phyloP scores from a whole-genome alignment of 2,797 vertebrate species.

The Acanthis flammea region DNA sequence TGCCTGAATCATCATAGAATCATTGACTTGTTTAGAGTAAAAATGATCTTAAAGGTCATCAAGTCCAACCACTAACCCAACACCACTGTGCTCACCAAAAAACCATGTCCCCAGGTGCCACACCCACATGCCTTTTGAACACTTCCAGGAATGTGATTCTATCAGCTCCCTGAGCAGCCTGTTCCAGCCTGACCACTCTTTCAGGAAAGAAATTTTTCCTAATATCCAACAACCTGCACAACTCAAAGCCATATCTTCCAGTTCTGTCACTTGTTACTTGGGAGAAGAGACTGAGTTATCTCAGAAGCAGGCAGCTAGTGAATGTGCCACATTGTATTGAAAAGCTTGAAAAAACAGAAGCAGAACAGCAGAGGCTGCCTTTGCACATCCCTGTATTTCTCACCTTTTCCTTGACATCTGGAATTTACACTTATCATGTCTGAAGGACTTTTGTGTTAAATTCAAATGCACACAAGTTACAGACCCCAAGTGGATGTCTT shows the following conservation, averaged over 20 bases:
- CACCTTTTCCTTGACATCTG: not conserved
- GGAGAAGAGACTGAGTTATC: not conserved
- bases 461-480: not conserved
- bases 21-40: not conserved
- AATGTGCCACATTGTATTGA: not conserved
- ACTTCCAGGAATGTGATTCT: not conserved
- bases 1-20: rapidly evolving
- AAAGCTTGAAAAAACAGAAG: not conserved
- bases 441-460: not conserved
- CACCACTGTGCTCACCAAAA: not conserved
- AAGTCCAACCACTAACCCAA: not conserved
- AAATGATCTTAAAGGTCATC: not conserved
- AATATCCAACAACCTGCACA: not conserved
- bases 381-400: not conserved
- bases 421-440: not conserved
- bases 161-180: not conserved
- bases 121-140: not conserved
- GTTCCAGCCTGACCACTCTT: not conserved
- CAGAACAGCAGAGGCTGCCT: not conserved
- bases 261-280: not conserved
- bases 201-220: not conserved
- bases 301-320: not conserved
- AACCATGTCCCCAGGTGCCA: not conserved
- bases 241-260: not conserved
- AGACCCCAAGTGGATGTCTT: not conserved